Percentiles rank a stretch among this genome's conserved stretches.
phyloP scores from a whole-genome alignment of 2,888 invertebrate species.

The Caenorhabditis becei region DNA sequence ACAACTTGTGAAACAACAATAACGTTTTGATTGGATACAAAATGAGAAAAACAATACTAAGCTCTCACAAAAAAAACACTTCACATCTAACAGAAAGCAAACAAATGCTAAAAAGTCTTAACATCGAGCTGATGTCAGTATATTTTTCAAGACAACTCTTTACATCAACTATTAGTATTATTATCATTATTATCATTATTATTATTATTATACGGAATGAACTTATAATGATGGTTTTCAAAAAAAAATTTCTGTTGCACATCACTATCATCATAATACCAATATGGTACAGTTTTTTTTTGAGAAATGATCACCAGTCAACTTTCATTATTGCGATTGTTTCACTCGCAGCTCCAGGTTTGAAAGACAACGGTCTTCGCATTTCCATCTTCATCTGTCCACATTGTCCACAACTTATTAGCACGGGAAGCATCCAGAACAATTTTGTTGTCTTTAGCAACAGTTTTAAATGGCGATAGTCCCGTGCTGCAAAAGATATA shows the following conservation, averaged over 20 bases:
- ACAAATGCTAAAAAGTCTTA: constrained; percentile 16
- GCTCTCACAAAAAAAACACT: constrained; percentile 3
- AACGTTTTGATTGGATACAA: too few species aligned
- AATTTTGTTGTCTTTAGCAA: constrained; percentile 65
- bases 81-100: constrained; percentile 32
- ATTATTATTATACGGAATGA: too few species aligned
- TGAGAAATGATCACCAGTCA: constrained; percentile 26
- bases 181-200: too few species aligned
- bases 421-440: constrained; percentile 62
- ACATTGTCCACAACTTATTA: constrained; percentile 65
- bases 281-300: constrained; percentile 28
- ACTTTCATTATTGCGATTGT: not conserved
- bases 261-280: constrained; percentile 22
- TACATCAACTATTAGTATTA: too few species aligned
- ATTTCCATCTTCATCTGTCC: constrained; percentile 60
- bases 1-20: too few species aligned
- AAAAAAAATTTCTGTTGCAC: too few species aligned
- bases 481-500: constrained; percentile 55
- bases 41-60: not conserved
- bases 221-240: too few species aligned
- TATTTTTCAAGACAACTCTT: too few species aligned
- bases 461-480: constrained; percentile 69
- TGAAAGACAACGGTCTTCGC: constrained; percentile 67
- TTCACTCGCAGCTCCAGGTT: constrained; percentile 52
- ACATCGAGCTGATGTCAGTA: too few species aligned